Percentiles rank a stretch among this genome's conserved stretches.
Evolutionary conservation across 2,797 vertebrate genomes (phyloP).

Genomic region (Lycodopsis pacificus): DNA sequence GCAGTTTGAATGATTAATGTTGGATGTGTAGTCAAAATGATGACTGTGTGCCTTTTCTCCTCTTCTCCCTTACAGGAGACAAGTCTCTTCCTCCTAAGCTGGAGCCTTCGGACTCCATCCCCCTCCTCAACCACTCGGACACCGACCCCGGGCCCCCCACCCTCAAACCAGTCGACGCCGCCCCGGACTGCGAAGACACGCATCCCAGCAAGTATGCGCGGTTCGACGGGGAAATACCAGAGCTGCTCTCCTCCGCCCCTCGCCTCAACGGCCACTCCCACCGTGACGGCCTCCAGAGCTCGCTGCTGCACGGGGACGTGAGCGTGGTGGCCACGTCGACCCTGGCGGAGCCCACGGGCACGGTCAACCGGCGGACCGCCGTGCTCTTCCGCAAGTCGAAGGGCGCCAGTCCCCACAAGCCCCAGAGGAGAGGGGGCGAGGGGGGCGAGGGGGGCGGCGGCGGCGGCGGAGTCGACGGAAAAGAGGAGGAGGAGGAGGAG

Average conservation of each 20-base stretch:
- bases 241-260: conserved; percentile 75
- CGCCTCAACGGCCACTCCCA: conserved; percentile 86
- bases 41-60: neutral
- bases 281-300: conserved; percentile 80
- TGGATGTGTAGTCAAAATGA: neutral
- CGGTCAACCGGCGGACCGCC: conserved; percentile 92
- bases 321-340: conserved; percentile 91
- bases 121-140: conserved; percentile 92
- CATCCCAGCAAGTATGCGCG: conserved; percentile 83
- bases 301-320: conserved; percentile 88
- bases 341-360: conserved; percentile 88
- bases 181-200: conserved; percentile 88
- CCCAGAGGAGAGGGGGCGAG: conserved; percentile 79
- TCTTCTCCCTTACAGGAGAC: conserved; percentile 84
- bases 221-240: conserved; percentile 87
- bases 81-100: conserved; percentile 97
- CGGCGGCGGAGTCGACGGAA: conserved; percentile 46
- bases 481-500: conserved; percentile 69
- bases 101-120: conserved; percentile 95
- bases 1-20: conserved; percentile 15
- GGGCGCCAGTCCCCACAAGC: conserved; percentile 90
- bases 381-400: conserved; percentile 97
- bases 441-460: conserved; percentile 65
- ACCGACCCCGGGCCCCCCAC: conserved; percentile 94
- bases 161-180: conserved; percentile 93